Percentiles rank a stretch among this genome's conserved stretches.
These are phyloP conservation scores for Stomorhina lunata DNA, from an alignment of 2,888 invertebrate species.

Conservation along the genomic window DNA sequence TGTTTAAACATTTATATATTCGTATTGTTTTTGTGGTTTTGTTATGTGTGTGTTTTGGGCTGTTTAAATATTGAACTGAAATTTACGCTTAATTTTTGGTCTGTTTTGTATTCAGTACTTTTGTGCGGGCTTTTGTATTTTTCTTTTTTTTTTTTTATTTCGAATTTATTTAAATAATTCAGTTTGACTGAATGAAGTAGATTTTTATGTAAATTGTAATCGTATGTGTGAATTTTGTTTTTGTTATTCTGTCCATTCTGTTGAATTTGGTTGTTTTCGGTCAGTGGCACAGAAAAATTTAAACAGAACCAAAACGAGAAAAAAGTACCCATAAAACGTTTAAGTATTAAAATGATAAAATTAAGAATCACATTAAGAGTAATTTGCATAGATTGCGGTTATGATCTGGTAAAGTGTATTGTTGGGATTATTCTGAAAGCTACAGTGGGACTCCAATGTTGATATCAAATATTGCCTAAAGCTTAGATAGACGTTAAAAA, in stretches of 20 bases:
- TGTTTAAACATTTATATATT: neutral
- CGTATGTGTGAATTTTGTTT: neutral
- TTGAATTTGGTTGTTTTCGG: constrained; percentile 18
- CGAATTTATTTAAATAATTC: constrained; percentile 1
- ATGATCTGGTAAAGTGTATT: neutral
- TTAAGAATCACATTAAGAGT: neutral
- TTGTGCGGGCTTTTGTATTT: constrained; percentile 8
- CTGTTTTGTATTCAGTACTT: neutral
- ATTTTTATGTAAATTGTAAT: neutral
- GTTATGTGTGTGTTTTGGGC: constrained; percentile 3
- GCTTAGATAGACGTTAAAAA: too few species aligned
- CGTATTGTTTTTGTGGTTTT: neutral
- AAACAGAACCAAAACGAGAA: neutral
- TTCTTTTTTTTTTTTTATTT: neutral
- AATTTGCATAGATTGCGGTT: neutral
- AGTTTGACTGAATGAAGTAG: constrained; percentile 3
- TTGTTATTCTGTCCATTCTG: neutral
- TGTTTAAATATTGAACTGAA: constrained; percentile 15
- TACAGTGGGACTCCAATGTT: neutral
- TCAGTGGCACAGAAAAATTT: constrained; percentile 58
- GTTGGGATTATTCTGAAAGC: neutral
- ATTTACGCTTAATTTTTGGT: constrained; percentile 11
- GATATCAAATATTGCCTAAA: too few species aligned
- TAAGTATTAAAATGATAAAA: neutral
- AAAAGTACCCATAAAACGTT: neutral